Evolutionary conservation across 2,888 invertebrate genomes (phyloP), one percentile per base, ranked within the genome.

Genomic region (Agrotis ipsilon): DNA sequence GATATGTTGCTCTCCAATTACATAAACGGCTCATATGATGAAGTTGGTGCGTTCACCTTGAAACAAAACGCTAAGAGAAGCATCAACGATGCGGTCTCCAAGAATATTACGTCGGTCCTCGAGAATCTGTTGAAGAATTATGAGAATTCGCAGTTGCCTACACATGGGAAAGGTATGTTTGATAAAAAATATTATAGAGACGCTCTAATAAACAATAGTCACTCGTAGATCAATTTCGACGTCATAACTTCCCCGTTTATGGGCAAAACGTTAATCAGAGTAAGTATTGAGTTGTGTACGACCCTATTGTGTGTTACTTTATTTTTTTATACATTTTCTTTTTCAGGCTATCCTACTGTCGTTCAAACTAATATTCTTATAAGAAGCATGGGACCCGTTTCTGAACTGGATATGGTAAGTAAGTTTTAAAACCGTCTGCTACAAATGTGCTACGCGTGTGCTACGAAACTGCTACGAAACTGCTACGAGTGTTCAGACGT

Each of bases 361-460:
- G 98, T 99, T 21, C 97, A 98, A 89, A 98, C 98, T 0, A 99
- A 98, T 90, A 98, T 99, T 88, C 94, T 98, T 65, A 98, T 99
- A 84, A 96, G 98, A 83, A 98, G 98, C 89, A 98, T 99, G 98
- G 98, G 98, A 0, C 98, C 98, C 0, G 98, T 99, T 6, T 98
- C 98, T 0, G 99, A 99, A 90, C 95, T 98, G 45, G 98, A 98
- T 87, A 99, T 99, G 98, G 98, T 98, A 93, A 95, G 96, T 78
- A 48, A 4, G 4, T 39, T 32, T 32, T 11, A 9, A 39, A 39
- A 39, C 5, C 11, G 39, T 39, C 1, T 46, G 51, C 72, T 74
- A 74, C 58, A 46, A 54, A 0, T 16, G 11, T 7, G 60, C 71
- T 27, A 61, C 52, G 52, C 11, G 13, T 16, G 1, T 16, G 61